Evolutionary conservation across 1,140 invertebrate species (phyloP).

Genomic region (Drosophila malerkotliana): DNA sequence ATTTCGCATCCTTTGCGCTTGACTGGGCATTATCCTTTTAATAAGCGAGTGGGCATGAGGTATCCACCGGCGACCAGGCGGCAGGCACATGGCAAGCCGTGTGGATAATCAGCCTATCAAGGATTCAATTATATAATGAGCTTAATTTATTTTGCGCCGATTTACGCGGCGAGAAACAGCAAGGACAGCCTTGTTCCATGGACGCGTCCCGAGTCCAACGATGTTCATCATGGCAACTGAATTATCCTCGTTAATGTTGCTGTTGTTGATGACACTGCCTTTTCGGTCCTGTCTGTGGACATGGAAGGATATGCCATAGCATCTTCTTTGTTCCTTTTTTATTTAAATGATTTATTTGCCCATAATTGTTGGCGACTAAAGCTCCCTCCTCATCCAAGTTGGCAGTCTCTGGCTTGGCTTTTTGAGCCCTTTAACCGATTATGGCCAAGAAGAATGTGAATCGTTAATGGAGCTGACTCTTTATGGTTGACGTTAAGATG

Average conservation of each 20-base stretch:
- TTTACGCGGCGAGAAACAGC: constrained; percentile 42
- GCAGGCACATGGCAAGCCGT: constrained; percentile 59
- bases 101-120: constrained; percentile 78
- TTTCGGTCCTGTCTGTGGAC: constrained; percentile 24
- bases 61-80: not conserved
- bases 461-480: constrained; percentile 21
- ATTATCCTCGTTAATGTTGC: constrained; percentile 39
- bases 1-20: constrained; percentile 76
- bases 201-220: not conserved
- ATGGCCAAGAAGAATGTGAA: constrained; percentile 23
- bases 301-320: constrained; percentile 41
- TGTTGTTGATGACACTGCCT: constrained; percentile 2
- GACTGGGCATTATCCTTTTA: constrained; percentile 78
- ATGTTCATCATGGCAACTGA: constrained; percentile 47
- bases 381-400: constrained; percentile 3
- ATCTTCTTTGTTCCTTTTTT: constrained; percentile 39
- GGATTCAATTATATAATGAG: constrained; percentile 61
- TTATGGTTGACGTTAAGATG: constrained; percentile 18
- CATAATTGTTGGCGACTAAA: constrained; percentile 24
- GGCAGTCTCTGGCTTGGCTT: constrained; percentile 29
- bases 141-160: constrained; percentile 75
- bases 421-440: constrained; percentile 44
- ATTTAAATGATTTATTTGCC: constrained; percentile 47
- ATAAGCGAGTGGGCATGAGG: constrained; percentile 48
- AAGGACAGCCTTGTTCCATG: constrained; percentile 18